Conservation (phyloP, 2,113 vertebrate species). For the Ammodytes marinus region DNA sequence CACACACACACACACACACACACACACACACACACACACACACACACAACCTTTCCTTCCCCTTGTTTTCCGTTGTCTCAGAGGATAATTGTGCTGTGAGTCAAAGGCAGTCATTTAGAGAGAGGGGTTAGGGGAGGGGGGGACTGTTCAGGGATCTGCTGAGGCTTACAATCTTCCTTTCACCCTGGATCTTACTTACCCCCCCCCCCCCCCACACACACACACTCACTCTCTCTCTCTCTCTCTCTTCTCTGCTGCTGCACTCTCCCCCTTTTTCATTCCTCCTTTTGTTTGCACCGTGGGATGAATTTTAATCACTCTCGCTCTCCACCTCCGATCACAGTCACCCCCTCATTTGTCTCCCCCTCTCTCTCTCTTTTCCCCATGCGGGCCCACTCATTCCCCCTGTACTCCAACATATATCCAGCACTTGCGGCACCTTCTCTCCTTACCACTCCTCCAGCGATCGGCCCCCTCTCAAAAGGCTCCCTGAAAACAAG, state of each 20-base stretch:
- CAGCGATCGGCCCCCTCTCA: constrained; percentile 11
- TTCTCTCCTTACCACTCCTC: constrained; percentile 31
- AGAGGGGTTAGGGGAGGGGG: constrained; percentile 1
- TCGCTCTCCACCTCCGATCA: constrained; percentile 69
- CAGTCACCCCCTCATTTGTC: constrained; percentile 27
- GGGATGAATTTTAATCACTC: constrained; percentile 88
- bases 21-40: too few relatives aligned
- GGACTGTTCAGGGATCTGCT: constrained; percentile 73
- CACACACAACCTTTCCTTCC: background rate
- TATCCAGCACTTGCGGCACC: constrained; percentile 38
- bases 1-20: too few relatives aligned
- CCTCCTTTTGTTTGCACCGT: constrained; percentile 86
- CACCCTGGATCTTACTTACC: constrained; percentile 76
- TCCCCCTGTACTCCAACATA: constrained; percentile 34
- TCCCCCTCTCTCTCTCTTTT: background rate
- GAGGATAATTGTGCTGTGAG: constrained; percentile 80
- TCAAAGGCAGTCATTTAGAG: constrained; percentile 84
- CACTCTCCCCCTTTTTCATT: constrained; percentile 80
- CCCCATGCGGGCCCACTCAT: constrained; percentile 22
- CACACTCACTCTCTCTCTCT: constrained; percentile 77
- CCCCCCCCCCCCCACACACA: constrained; percentile 26
- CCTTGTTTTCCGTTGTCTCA: constrained; percentile 72
- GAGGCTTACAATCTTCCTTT: constrained; percentile 85
- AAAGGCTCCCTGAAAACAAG: constrained; percentile 15
- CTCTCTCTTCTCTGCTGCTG: constrained; percentile 71